phyloP scores from a whole-genome alignment of 2,888 invertebrate species.

The Ormyrus thymus region DNA sequence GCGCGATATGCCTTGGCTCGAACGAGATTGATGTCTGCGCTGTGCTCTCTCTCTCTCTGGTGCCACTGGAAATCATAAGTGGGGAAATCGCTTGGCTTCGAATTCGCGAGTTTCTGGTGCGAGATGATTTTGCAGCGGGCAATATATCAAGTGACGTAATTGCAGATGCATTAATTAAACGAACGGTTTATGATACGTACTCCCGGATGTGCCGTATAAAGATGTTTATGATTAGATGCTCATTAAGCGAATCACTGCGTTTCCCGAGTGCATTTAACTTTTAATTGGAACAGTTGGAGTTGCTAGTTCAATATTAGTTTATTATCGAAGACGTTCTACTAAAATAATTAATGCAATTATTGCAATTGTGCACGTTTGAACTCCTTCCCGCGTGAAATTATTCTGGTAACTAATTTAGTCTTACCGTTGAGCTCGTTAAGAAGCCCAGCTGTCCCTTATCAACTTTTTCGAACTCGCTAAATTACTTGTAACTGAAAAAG shows the following conservation, averaged over 20 bases:
- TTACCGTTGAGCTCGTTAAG: no score
- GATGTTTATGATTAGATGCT: no score
- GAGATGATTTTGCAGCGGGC: slow-evolving; percentile 12
- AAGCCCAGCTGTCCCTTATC: no score
- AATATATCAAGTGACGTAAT: slow-evolving; percentile 29
- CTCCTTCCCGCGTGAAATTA: no score
- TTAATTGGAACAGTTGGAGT: slow-evolving; percentile 7
- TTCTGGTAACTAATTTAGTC: no score
- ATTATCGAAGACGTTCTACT: no score
- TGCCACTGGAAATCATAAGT: slow-evolving; percentile 42
- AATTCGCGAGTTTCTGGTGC: slow-evolving; percentile 10
- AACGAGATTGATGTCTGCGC: slow-evolving; percentile 12
- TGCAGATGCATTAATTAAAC: slow-evolving; percentile 27
- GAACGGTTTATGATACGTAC: neutral
- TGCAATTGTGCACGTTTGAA: no score
- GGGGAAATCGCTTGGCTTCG: slow-evolving; percentile 28
- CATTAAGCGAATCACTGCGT: neutral
- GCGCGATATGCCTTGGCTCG: slow-evolving; percentile 10
- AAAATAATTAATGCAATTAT: no score
- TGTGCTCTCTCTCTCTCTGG: no score
- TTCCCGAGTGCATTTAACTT: neutral
- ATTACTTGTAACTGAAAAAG: slow-evolving; percentile 40
- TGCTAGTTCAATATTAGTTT: no score
- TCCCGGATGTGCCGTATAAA: no score
- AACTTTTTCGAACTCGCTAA: no score